A percentile compares a stretch with the other conserved stretches of the same genome.
Conservation (phyloP, 2,113 vertebrate species). For the Callithrix jacchus region DNA sequence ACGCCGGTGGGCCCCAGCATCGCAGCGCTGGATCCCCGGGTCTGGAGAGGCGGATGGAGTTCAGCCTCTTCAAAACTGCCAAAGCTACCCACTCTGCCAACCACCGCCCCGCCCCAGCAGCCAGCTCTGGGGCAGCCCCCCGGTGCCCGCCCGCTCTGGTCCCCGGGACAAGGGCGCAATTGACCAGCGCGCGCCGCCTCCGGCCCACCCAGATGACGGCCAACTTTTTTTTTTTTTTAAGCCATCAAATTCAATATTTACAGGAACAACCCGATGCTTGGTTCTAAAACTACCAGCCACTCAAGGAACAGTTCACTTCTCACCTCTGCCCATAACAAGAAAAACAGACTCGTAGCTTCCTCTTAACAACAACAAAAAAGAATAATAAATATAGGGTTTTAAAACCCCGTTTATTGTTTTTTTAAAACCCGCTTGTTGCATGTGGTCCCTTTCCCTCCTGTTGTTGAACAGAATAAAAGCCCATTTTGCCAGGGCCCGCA, state of each 20-base stretch:
- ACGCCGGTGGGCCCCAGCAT: rapidly evolving
- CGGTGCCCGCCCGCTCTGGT: rapidly evolving
- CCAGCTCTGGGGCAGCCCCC: background rate
- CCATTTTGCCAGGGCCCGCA: background rate
- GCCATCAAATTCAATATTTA: slow-evolving; percentile 71
- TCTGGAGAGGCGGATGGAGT: no score
- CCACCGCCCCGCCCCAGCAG: background rate
- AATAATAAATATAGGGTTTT: background rate
- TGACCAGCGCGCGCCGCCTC: background rate
- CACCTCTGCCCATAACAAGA: slow-evolving; percentile 41
- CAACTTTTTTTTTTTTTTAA: background rate
- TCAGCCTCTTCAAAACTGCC: background rate
- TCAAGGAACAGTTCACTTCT: background rate
- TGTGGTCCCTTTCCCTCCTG: background rate
- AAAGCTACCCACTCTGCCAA: background rate
- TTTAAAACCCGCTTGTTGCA: background rate
- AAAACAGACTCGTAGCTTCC: slow-evolving; percentile 41
- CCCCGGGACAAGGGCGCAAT: background rate
- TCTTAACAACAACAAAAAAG: slow-evolving; percentile 11
- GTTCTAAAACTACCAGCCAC: slow-evolving; percentile 57
- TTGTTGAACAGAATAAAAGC: background rate
- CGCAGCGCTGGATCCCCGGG: rapidly evolving
- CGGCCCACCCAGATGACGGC: background rate
- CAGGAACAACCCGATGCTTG: slow-evolving; percentile 42
- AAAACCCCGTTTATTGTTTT: background rate